phyloP scores from a whole-genome alignment of 2,113 vertebrate species.

The Mola mola region DNA sequence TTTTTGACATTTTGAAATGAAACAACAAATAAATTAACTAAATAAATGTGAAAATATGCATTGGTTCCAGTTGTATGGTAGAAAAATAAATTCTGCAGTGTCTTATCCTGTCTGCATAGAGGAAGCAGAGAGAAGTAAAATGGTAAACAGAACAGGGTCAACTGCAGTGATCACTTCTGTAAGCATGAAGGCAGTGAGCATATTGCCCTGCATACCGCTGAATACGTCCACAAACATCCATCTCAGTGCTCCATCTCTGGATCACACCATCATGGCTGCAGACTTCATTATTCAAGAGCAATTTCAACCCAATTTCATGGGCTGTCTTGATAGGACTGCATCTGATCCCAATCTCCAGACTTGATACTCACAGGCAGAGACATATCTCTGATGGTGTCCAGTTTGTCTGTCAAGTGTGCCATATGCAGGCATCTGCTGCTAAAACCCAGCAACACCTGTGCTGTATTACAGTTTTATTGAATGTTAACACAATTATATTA shows the following conservation, averaged over 20 bases:
- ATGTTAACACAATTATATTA: too few species aligned
- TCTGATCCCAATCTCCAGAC: constrained; percentile 50
- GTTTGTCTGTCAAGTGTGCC: constrained; percentile 30
- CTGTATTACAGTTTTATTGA: too few species aligned
- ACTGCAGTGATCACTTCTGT: neutral
- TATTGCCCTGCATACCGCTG: constrained; percentile 12
- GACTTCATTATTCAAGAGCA: constrained; percentile 58
- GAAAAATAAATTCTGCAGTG: neutral
- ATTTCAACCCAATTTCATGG: constrained; percentile 61
- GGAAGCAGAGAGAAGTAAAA: constrained; percentile 5
- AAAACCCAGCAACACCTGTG: constrained; percentile 33
- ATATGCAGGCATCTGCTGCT: constrained; percentile 11
- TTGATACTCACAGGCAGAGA: constrained; percentile 29
- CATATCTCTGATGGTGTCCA: constrained; percentile 43
- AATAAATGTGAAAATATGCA: too few species aligned
- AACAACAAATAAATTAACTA: neutral
- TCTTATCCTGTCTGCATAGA: constrained; percentile 26
- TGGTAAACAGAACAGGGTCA: neutral
- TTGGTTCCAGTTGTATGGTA: too few species aligned
- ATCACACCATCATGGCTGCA: constrained; percentile 28
- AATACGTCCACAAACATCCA: constrained; percentile 13
- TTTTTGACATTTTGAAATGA: neutral
- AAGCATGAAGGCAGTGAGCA: constrained; percentile 4
- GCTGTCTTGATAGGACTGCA: constrained; percentile 42
- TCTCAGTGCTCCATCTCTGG: constrained; percentile 35